A percentile compares a stretch with the other conserved stretches of the same genome.
phyloP scores from a whole-genome alignment of 2,888 invertebrate species.

The Sepioteuthis lessoniana region DNA sequence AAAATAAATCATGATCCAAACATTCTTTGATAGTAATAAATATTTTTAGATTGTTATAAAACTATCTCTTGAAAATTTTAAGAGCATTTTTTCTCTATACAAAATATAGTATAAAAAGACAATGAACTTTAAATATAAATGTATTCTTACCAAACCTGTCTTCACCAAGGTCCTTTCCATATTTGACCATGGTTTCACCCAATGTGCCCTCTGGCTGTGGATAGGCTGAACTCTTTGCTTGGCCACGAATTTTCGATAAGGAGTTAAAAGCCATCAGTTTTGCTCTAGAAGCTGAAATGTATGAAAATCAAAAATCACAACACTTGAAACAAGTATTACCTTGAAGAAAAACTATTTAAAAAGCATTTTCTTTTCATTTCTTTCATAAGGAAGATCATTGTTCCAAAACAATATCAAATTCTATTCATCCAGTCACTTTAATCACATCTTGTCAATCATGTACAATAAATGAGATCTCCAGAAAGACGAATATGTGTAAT shows the following conservation, averaged over 20 bases:
- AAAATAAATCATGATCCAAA: no score
- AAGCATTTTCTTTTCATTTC: background rate
- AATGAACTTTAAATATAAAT: background rate
- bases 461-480: background rate
- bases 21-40: no score
- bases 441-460: background rate
- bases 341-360: background rate
- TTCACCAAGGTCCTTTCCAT: slow-evolving; percentile 95
- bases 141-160: slow-evolving; percentile 46
- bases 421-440: background rate
- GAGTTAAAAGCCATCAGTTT: slow-evolving; percentile 77
- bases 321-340: background rate
- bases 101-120: no score
- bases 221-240: slow-evolving; percentile 96
- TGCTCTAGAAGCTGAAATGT: slow-evolving; percentile 77
- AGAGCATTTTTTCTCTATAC: no score
- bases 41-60: no score
- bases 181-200: slow-evolving; percentile 96
- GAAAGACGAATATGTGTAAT: no score
- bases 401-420: background rate
- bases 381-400: background rate
- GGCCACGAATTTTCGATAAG: slow-evolving; percentile 96
- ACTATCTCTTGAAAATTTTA: no score
- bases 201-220: slow-evolving; percentile 98
- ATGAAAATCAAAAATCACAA: background rate